Base-by-base conservation (phyloP, 2,113 vertebrate species). In the Pseudorhombus dupliciocellatus region DNA sequence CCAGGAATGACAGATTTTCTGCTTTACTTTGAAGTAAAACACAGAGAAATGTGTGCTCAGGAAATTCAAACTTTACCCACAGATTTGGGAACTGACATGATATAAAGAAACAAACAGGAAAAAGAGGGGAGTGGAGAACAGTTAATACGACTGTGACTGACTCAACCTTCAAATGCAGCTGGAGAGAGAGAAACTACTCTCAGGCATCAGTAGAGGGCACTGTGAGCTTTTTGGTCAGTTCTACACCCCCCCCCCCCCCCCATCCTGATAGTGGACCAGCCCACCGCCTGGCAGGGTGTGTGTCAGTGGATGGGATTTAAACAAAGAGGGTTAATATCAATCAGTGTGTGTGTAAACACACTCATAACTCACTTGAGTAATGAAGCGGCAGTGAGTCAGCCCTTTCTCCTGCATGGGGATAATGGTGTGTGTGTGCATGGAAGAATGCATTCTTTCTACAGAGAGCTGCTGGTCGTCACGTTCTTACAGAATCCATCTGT, bases 171-270 rank as follows among this genome's bases (percentile, higher is more conserved):
- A 60, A 42, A 40, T 60, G 4, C 18, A 28, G 1, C 5, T 2
- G 9, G 15, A 42, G n/a, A 21, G n/a, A 53, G 1, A 30, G 7
- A 54, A 2, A 12, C 22, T 85, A 66, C 30, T 4, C 24, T 70
- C 26, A 72, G 52, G 28, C 48, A 79, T 73, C 93, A 92, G 84
- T 81, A 92, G 93, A 90, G 92, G 93, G 91, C 92, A 90, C 87
- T 93, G 86, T 91, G 82, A 81, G 83, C 92, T 88, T 88, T 92
- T 83, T 72, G 77, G 71, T 79, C 69, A 80, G 10, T 74, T 58
- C 0, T 15, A 75, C 65, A 60, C 62, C 25, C 52, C 9, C 28
- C 4, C 34, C 2, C 34, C 34, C 0, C 34, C 9, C 31, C 1
- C 31, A 46, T 64, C 53, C 58, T 73, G 83, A 62, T 58, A 71